A percentile compares a stretch with the other conserved stretches of the same genome.
Conservation (phyloP, 2,797 vertebrate genomes). For the Notolepis coatsorum region DNA sequence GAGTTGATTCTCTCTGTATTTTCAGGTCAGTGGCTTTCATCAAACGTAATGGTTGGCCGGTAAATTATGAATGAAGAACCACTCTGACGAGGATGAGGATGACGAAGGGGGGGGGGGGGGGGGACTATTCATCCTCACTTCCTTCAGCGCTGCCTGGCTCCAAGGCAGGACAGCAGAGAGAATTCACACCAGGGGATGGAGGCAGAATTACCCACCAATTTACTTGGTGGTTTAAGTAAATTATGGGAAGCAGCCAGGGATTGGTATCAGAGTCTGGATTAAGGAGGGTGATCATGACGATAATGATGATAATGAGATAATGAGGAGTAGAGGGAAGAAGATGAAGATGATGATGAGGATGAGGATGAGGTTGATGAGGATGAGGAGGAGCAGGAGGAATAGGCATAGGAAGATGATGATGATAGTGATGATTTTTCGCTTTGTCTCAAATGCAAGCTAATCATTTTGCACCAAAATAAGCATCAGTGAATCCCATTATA, state of each 20-base stretch:
- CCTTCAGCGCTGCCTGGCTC: slow-evolving; percentile 53
- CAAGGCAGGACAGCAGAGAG: slow-evolving; percentile 26
- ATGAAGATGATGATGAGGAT: background rate
- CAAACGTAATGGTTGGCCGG: slow-evolving; percentile 63
- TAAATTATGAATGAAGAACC: slow-evolving; percentile 82
- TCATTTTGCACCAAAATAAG: slow-evolving; percentile 53
- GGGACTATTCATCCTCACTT: slow-evolving; percentile 74
- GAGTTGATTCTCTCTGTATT: slow-evolving; percentile 61
- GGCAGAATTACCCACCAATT: slow-evolving; percentile 51
- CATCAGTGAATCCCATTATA: slow-evolving; percentile 58
- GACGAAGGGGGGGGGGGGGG: no score
- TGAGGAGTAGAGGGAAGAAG: background rate
- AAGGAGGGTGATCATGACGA: background rate
- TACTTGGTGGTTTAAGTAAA: slow-evolving; percentile 60
- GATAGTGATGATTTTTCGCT: no score
- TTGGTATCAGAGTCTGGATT: slow-evolving; percentile 52
- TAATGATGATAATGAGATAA: background rate
- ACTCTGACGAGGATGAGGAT: slow-evolving; percentile 65
- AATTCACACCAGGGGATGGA: slow-evolving; percentile 64
- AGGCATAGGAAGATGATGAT: slow-evolving; percentile 17
- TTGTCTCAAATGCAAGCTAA: slow-evolving; percentile 1
- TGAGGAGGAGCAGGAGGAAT: background rate
- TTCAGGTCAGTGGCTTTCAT: slow-evolving; percentile 80
- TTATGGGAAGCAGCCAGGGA: slow-evolving; percentile 41
- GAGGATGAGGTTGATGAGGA: background rate